Evolutionary conservation across 1,140 invertebrate genomes (phyloP), one percentile per base, ranked within the genome.

Genomic region (Penaeus indicus): DNA sequence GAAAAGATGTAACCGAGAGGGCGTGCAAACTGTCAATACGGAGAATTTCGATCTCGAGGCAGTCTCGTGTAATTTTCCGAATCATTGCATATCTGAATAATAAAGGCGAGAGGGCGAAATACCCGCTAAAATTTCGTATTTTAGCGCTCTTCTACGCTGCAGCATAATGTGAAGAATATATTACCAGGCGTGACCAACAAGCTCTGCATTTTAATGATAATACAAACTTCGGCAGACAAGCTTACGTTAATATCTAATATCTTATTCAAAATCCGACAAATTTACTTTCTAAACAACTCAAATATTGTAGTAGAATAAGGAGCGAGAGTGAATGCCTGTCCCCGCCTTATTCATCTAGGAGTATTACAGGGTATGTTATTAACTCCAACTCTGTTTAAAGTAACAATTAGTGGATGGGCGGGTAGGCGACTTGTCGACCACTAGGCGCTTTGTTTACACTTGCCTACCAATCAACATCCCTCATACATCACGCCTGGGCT

Each of bases 401-500:
- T 90, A 90, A 90, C 89, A 88, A 90, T 90, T 90, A 90, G 89
- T 88, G 81, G 82, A 90, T 86, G 89, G 89, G 89, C 89, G 89
- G 85, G 85, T 88, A 83, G 83, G 89, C 64, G 85, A 90, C 82
- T 90, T 90, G 89, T 86, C 85, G 89, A 88, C 89, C 89, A 90
- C 89, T 90, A 90, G 85, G 85, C 89, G 85, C 85, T 90, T 90
- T 90, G 89, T 90, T 90, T 90, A 90, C 89, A 90, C 89, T 90
- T 90, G 89, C 89, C 89, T 90, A 90, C 89, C 89, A 90, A 90
- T 90, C 89, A 90, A 87, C 89, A 90, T 90, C 85, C 89, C 85
- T 90, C 89, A 90, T 90, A 90, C 89, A 90, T 90, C 89, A 90
- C 89, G 85, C 67, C 82, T 79, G 72, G 85, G 75, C 80, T 77